Conservation (phyloP, 2,113 vertebrate genomes). For the Patagioenas fasciata region DNA sequence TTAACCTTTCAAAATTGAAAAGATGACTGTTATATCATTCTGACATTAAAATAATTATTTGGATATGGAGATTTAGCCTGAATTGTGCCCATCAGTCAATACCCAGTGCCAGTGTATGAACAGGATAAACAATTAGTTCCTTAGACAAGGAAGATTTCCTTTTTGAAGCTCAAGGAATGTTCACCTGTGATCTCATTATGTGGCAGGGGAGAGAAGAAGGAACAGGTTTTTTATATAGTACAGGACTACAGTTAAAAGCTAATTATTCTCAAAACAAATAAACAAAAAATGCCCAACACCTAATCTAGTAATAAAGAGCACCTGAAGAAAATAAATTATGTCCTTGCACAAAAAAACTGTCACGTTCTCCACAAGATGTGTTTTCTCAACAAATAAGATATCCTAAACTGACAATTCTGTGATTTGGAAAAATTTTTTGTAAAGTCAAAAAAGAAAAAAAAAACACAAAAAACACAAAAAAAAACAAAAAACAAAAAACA, state of each 20-base stretch:
- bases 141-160: not conserved
- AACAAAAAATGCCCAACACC: not conserved
- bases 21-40: not conserved
- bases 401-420: not conserved
- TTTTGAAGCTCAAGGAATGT: not conserved
- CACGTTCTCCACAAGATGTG: not conserved
- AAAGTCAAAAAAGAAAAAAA: too few relatives aligned
- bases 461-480: not conserved
- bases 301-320: not conserved
- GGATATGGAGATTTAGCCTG: not conserved
- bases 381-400: not conserved
- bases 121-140: not conserved
- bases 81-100: not conserved
- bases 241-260: not conserved
- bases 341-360: not conserved
- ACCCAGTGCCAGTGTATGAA: not conserved
- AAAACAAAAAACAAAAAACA: too few relatives aligned
- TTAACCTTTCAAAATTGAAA: not conserved
- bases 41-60: not conserved
- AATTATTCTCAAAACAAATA: not conserved
- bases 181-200: not conserved
- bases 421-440: not conserved
- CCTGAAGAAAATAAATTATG: not conserved
- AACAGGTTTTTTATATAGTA: not conserved
- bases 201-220: not conserved